Evolutionary conservation across 1,140 invertebrate genomes (phyloP).

Genomic region (Chelonus insularis): DNA sequence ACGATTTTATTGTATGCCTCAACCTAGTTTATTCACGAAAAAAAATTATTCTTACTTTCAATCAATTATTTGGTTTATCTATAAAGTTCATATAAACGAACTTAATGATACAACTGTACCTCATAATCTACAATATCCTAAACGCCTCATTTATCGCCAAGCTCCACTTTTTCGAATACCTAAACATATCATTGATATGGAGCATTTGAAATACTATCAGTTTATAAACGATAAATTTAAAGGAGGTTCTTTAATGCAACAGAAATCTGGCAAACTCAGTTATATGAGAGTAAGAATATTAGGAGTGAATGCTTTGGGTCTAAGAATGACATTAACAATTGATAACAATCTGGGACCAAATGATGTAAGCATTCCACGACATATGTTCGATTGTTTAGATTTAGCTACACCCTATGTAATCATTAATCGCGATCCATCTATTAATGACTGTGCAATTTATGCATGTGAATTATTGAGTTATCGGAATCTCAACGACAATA

Average conservation of each 20-base stretch:
- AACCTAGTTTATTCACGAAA: neutral
- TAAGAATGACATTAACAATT: neutral
- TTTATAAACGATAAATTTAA: neutral
- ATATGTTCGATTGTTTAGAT: neutral
- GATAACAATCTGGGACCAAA: neutral
- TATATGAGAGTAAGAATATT: neutral
- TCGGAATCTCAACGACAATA: neutral
- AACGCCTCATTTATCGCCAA: neutral
- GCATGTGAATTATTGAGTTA: neutral
- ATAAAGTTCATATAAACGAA: neutral
- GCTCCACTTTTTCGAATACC: neutral
- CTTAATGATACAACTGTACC: neutral
- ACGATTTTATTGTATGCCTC: neutral
- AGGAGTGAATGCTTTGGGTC: neutral
- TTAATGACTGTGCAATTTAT: neutral
- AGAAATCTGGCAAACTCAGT: neutral
- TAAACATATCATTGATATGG: neutral
- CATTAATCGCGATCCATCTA: neutral
- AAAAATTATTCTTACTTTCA: constrained; percentile 1
- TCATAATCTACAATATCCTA: neutral
- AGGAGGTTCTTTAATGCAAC: neutral
- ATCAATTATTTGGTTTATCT: neutral
- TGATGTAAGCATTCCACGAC: neutral
- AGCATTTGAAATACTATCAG: constrained; percentile 1
- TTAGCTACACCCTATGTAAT: neutral